Percentiles rank a stretch among this genome's conserved stretches.
Evolutionary conservation across 2,797 vertebrate species (phyloP).

Genomic region (Pogonophryne albipinna): DNA sequence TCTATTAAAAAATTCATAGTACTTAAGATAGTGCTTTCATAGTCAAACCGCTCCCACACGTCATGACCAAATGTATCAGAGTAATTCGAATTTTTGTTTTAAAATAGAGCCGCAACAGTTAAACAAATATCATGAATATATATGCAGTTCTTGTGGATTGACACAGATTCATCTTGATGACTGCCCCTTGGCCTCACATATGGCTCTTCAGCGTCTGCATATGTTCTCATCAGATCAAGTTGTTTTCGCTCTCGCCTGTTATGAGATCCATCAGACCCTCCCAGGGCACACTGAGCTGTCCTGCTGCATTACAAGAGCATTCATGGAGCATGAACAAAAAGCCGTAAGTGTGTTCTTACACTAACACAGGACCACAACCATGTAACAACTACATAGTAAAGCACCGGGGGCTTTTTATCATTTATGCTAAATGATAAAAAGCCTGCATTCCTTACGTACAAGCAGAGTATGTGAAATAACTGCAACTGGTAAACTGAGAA

Average conservation of each 20-base stretch:
- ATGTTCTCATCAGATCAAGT: conserved; percentile 58
- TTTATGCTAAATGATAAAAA: background rate
- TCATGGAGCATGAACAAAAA: conserved; percentile 11
- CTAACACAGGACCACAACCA: conserved; percentile 25
- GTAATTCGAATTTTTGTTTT: background rate
- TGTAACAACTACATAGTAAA: conserved; percentile 19
- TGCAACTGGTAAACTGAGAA: background rate
- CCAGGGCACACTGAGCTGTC: conserved; percentile 23
- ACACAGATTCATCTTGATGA: conserved; percentile 47
- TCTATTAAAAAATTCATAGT: conserved; percentile 28
- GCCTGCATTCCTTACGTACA: background rate
- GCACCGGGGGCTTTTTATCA: no score
- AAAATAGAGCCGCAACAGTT: conserved; percentile 22
- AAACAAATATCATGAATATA: background rate
- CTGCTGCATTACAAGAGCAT: conserved; percentile 40
- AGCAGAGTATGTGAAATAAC: background rate
- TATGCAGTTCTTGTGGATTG: conserved; percentile 20
- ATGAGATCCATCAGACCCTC: conserved; percentile 31
- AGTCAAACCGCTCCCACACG: conserved; percentile 5
- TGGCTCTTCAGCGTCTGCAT: conserved; percentile 49
- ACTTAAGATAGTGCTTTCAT: conserved; percentile 35
- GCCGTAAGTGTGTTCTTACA: conserved; percentile 54
- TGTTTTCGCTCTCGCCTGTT: conserved; percentile 27
- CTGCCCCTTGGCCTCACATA: conserved; percentile 51
- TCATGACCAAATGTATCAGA: conserved; percentile 13